phyloP scores from a whole-genome alignment of 2,888 invertebrate species.

The Oxytorus armatus region DNA sequence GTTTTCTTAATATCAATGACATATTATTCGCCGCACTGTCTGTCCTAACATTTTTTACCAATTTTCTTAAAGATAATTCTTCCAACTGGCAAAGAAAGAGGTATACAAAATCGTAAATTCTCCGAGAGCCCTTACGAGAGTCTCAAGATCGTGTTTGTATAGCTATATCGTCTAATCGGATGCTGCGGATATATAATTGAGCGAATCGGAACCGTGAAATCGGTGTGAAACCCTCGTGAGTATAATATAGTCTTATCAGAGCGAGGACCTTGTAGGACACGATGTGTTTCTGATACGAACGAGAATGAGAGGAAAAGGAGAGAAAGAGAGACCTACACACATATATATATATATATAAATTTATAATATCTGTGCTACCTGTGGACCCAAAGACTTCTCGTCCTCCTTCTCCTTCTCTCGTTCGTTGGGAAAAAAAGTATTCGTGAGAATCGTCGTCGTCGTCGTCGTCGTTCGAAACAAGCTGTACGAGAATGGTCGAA shows the following conservation, averaged over 20 bases:
- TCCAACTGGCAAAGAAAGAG: too few relatives aligned
- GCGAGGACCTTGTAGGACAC: constrained; percentile 81
- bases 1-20: too few relatives aligned
- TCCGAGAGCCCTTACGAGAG: too few relatives aligned
- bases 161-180: constrained; percentile 51
- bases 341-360: constrained; percentile 2
- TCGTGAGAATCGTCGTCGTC: constrained; percentile 53
- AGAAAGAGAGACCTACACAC: constrained; percentile 27
- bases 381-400: constrained; percentile 46
- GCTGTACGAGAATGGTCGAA: constrained; percentile 49
- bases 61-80: too few relatives aligned
- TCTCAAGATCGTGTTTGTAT: too few relatives aligned
- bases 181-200: constrained; percentile 71
- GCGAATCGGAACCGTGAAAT: constrained; percentile 71
- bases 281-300: constrained; percentile 83
- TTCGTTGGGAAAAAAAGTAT: constrained; percentile 59
- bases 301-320: constrained; percentile 62
- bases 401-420: constrained; percentile 34
- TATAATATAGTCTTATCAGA: constrained; percentile 82
- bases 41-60: too few relatives aligned
- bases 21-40: too few relatives aligned
- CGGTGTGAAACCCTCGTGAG: constrained; percentile 76
- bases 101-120: too few relatives aligned
- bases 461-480: constrained; percentile 53
- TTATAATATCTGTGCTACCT: constrained; percentile 39